phyloP scores from a whole-genome alignment of 2,113 vertebrate genomes.

The Deroptyus accipitrinus region DNA sequence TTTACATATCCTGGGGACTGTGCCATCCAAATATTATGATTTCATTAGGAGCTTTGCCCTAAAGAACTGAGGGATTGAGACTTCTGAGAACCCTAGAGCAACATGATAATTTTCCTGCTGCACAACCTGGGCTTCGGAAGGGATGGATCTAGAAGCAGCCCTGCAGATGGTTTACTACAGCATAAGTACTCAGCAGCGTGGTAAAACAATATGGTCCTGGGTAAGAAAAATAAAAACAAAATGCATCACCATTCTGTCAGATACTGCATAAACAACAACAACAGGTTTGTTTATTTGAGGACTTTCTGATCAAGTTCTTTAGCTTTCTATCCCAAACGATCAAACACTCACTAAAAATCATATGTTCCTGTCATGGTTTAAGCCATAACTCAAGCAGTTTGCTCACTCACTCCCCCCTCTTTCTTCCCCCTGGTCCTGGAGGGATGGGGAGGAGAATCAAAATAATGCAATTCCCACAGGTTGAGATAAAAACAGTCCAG shows the following conservation, averaged over 20 bases:
- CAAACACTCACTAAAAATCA: neutral
- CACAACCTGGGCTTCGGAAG: neutral
- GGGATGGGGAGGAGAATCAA: no score
- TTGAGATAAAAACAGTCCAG: no score
- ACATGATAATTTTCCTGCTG: neutral
- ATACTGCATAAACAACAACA: neutral
- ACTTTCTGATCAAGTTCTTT: neutral
- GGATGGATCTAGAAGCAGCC: neutral
- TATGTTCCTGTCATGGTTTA: neutral
- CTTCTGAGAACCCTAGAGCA: neutral
- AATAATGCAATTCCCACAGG: no score
- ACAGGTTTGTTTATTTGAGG: neutral
- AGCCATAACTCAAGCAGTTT: no score
- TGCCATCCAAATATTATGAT: conserved; percentile 52
- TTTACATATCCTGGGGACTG: conserved; percentile 36
- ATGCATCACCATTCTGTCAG: neutral
- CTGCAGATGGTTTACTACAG: neutral
- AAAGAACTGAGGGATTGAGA: neutral
- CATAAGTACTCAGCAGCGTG: neutral
- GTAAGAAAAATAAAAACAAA: neutral
- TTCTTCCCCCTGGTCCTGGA: no score
- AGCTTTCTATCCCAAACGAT: neutral
- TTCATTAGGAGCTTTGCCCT: conserved; percentile 52
- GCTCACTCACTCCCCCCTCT: no score
- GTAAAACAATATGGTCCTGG: neutral